Percentiles rank a stretch among this genome's conserved stretches.
These are phyloP conservation scores for Phalacrocorax aristotelis DNA, from an alignment of 2,113 vertebrate genomes.

Conservation along the genomic window DNA sequence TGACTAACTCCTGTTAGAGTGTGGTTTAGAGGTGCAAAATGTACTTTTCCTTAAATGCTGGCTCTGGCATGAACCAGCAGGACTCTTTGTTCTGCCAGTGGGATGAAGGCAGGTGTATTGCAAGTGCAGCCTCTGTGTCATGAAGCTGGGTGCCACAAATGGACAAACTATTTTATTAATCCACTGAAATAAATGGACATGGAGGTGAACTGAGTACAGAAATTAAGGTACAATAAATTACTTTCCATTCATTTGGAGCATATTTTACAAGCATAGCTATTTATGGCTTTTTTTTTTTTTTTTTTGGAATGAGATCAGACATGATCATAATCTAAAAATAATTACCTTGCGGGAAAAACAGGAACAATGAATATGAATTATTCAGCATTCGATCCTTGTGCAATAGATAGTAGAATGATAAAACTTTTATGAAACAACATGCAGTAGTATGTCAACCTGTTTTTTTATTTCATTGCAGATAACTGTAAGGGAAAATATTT, in stretches of 20 bases:
- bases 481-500: not conserved
- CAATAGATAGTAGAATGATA: not conserved
- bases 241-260: not conserved
- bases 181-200: not conserved
- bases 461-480: not conserved
- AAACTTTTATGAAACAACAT: not conserved
- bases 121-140: not conserved
- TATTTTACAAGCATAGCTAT: not conserved
- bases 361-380: not conserved
- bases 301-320: not conserved
- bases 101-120: not conserved
- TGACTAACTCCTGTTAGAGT: not conserved
- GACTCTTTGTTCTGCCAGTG: accelerated
- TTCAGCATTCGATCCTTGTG: not conserved
- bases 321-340: not conserved
- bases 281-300: not conserved
- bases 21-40: not conserved
- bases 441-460: not conserved
- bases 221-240: not conserved
- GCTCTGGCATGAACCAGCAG: not conserved
- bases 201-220: not conserved
- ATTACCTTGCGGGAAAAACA: not conserved
- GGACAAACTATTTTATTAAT: not conserved
- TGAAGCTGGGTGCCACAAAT: not conserved
- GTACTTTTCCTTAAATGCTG: not conserved